These are phyloP conservation scores for Steinernema scapterisci DNA, from an alignment of 2,888 invertebrate species.

Conservation along the genomic window DNA sequence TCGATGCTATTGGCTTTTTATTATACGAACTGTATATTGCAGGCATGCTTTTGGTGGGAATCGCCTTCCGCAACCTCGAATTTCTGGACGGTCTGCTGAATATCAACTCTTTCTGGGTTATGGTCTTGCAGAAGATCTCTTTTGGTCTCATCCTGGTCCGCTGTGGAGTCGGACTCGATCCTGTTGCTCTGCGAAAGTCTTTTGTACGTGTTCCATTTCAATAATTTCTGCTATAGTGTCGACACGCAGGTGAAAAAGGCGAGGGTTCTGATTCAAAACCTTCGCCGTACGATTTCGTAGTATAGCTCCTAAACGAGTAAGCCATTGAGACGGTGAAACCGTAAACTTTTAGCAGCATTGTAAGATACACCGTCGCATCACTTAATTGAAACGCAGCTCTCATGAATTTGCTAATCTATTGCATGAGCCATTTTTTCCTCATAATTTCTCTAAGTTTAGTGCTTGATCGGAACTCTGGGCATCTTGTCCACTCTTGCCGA, in stretches of 20 bases:
- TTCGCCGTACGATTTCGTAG: too few species aligned
- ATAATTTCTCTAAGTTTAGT: too few species aligned
- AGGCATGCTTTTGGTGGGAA: conserved; percentile 36
- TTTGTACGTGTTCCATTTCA: conserved; percentile 33
- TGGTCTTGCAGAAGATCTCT: conserved; percentile 41
- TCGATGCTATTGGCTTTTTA: not conserved
- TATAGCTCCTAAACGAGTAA: too few species aligned
- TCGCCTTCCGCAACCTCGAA: conserved; percentile 47
- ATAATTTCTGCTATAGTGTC: too few species aligned
- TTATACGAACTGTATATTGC: not conserved
- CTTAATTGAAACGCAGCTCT: too few species aligned
- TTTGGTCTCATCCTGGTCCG: conserved; percentile 50
- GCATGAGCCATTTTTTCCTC: too few species aligned
- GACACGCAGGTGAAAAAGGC: not conserved
- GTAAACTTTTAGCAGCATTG: too few species aligned
- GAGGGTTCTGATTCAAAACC: too few species aligned
- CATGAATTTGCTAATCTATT: too few species aligned
- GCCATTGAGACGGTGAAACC: too few species aligned
- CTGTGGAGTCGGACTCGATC: conserved; percentile 44
- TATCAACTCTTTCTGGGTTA: conserved; percentile 43
- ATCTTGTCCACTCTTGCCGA: conserved; percentile 46
- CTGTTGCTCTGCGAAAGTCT: conserved; percentile 39
- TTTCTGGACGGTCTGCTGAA: conserved; percentile 33
- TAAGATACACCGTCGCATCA: too few species aligned
- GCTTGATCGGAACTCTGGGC: conserved; percentile 38